These are phyloP conservation scores for Triplophysa siluroides DNA, from an alignment of 2,113 vertebrate species.

Conservation along the genomic window DNA sequence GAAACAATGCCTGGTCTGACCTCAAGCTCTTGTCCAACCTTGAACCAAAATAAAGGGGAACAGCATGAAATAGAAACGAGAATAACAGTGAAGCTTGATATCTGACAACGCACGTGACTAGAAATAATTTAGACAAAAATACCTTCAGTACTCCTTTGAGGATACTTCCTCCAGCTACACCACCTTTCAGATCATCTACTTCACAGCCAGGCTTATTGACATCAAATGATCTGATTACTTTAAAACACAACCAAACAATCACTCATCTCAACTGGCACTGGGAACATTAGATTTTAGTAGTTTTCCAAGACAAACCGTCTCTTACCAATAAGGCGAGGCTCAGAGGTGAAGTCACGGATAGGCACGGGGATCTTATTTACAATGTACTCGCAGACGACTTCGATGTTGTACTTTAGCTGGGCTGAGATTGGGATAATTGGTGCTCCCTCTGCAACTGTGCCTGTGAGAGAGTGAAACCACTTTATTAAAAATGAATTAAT, in stretches of 20 bases:
- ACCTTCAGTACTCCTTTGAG: conserved; percentile 98
- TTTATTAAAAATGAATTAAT: background rate
- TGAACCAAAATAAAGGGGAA: conserved; percentile 21
- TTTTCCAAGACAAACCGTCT: conserved; percentile 6
- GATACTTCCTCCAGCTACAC: conserved; percentile 97
- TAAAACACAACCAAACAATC: conserved; percentile 36
- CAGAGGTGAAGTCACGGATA: conserved; percentile 93
- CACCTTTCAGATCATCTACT: conserved; percentile 97
- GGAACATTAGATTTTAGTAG: background rate
- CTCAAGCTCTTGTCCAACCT: conserved; percentile 98
- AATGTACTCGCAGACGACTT: conserved; percentile 98
- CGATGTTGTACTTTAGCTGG: conserved; percentile 98
- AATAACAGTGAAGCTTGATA: background rate
- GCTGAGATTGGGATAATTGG: conserved; percentile 99
- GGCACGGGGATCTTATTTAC: conserved; percentile 98
- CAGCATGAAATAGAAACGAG: background rate
- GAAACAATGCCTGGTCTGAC: conserved; percentile 97
- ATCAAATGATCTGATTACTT: conserved; percentile 98
- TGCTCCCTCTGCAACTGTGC: conserved; percentile 96
- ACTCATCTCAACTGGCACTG: background rate
- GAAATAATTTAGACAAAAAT: conserved; percentile 34
- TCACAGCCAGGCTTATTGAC: conserved; percentile 99
- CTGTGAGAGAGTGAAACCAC: conserved; percentile 62
- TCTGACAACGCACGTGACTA: background rate
- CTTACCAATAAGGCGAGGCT: conserved; percentile 95